Base-by-base conservation (phyloP, 2,113 vertebrate species). In the Neomonachus schauinslandi region DNA sequence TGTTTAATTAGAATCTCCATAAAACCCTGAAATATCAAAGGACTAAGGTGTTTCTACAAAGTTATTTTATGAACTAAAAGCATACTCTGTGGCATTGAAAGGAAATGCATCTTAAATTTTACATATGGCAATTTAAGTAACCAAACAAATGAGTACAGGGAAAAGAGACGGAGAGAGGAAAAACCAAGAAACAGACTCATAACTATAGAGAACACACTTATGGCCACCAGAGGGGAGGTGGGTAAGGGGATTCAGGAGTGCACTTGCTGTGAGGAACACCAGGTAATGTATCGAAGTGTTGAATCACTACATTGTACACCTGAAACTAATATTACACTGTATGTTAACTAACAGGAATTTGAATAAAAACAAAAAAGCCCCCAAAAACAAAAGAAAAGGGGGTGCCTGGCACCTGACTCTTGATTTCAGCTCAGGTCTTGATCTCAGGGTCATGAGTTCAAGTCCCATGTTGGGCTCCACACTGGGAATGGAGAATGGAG, bases 11-110 rank as follows among this genome's bases (percentile, higher is more conserved):
- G 69, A 92, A 76, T 92, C 28, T 61, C 28, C 6, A 10, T 81
- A 89, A 89, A 94, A 81, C 24, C 55, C 3, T 76, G 59, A 94
- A 53, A 15, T 74, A 7, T 53, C 46, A 89, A 82, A 96, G 59
- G 21, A 65, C 51, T 83, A 46, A 57, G 36, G 14, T 95, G 28
- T 92, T 63, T 76, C 33, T 80, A n/a, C 9, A 61, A 31, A 46
- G n/a, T 91, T 74, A 86, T 87, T 92, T 92, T 21, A 28, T 72
- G 74, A 94, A 26, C 24, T 89, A 57, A 92, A 92, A 86, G 74
- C 2, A 7, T 88, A 16, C 19, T 82, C 46, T 85, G 11, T 91
- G 59, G 61, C 11, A 31, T 36, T 67, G 33, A 83, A 97, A 57
- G 49, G 33, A 82, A 92, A 49, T 85, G 55, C 26, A 77, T 49